Evolutionary conservation across 2,113 vertebrate genomes (phyloP).

Genomic region (Anarrhichthys ocellatus): DNA sequence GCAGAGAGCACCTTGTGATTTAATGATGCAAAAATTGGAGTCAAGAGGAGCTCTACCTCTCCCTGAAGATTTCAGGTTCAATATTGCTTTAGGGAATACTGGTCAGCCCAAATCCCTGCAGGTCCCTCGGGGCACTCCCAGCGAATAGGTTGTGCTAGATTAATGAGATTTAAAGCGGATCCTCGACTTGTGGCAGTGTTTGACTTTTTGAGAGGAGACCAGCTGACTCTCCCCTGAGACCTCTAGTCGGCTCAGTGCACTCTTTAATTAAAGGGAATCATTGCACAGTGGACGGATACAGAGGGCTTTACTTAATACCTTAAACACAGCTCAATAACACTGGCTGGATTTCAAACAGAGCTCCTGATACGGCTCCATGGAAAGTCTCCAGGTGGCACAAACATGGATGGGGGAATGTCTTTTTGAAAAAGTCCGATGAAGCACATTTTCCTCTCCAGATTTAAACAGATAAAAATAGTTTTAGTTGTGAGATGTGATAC

Average conservation of each 20-base stretch:
- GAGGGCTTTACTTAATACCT: constrained; percentile 78
- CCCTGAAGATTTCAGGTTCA: constrained; percentile 45
- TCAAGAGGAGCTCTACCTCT: constrained; percentile 1
- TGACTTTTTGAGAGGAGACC: constrained; percentile 64
- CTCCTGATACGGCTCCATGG: constrained; percentile 43
- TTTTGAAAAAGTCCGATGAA: background rate
- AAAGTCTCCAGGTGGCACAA: constrained; percentile 27
- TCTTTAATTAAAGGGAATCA: constrained; percentile 83
- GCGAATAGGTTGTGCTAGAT: constrained; percentile 64
- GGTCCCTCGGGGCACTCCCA: constrained; percentile 57
- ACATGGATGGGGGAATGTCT: background rate
- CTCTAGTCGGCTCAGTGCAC: constrained; percentile 64
- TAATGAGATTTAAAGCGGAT: constrained; percentile 77
- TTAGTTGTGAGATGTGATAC: background rate
- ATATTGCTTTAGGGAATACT: constrained; percentile 65
- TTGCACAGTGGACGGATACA: constrained; percentile 69
- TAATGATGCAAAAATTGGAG: constrained; percentile 42
- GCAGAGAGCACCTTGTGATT: constrained; percentile 33
- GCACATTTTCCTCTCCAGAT: background rate
- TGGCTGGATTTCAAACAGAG: constrained; percentile 54
- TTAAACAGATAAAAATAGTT: background rate
- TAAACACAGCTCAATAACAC: constrained; percentile 72
- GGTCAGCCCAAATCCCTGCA: constrained; percentile 59
- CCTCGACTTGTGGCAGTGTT: constrained; percentile 67
- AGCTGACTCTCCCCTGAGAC: constrained; percentile 63